phyloP scores from a whole-genome alignment of 1,140 invertebrate species.

The Meloidogyne chitwoodi region DNA sequence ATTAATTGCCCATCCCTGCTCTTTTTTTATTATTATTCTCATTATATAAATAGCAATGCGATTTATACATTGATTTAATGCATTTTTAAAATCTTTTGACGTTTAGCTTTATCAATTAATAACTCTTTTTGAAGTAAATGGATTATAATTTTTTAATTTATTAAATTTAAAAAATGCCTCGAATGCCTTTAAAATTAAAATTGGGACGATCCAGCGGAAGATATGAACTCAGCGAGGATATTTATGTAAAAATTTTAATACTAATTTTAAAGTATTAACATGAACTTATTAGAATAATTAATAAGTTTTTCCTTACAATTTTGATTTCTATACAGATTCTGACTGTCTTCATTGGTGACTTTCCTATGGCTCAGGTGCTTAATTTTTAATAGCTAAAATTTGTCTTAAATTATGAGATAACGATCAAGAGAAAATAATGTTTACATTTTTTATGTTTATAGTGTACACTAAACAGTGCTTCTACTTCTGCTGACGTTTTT shows the following conservation, averaged over 20 bases:
- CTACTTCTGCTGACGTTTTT: slow-evolving; percentile 45
- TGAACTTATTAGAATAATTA: background rate
- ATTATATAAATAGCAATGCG: background rate
- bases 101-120: background rate
- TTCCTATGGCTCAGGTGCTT: slow-evolving; percentile 33
- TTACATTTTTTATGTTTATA: background rate
- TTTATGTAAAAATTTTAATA: slow-evolving; percentile 19
- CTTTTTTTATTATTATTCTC: background rate
- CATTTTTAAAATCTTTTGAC: background rate
- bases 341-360: slow-evolving; percentile 44
- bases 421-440: too few relatives aligned
- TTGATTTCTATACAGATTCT: slow-evolving; percentile 39
- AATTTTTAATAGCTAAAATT: background rate
- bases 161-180: slow-evolving; percentile 24
- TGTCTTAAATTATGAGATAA: too few relatives aligned
- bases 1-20: background rate
- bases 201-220: slow-evolving; percentile 48
- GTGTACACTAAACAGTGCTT: slow-evolving; percentile 47
- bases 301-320: background rate
- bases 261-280: background rate
- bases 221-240: slow-evolving; percentile 52
- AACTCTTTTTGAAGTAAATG: too few relatives aligned
- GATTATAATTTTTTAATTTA: background rate
- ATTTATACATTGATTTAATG: background rate
- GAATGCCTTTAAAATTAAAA: slow-evolving; percentile 52